Base-by-base conservation (phyloP, 2,888 invertebrate species). In the Cryptocephalus primarius region DNA sequence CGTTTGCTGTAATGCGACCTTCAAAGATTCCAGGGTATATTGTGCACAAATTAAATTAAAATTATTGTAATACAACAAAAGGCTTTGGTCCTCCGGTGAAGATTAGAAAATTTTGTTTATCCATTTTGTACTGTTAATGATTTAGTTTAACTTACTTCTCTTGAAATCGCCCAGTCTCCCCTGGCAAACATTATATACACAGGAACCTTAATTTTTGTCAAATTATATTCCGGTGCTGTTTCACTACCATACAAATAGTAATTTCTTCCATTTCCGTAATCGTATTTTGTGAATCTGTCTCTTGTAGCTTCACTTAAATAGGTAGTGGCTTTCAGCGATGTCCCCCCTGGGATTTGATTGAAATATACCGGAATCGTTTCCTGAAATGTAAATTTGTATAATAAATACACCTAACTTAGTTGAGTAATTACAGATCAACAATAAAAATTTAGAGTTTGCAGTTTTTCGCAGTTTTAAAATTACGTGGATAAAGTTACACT, bases 151-250 rank as follows among this genome's bases (percentile, higher is more conserved):
- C 68, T 65, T 69, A 79, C 79, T 57, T 66, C 60, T 65, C 74
- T 74, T 32, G 73, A 74, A 31, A 79, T 77, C 4, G 82, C 64
- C 62, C 74, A 75, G 60, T 84, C 84, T 55, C 79, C 79, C 49
- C 75, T 73, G 8, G 81, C 80, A 50, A 80, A 79, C 42, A 80
- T 72, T 12, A 83, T 56, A 1, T 73, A 69, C 3, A 79, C 74
- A 0, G 83, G 83, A 34, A 78, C 73, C 55, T 67, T 72, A 1
- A 82, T 75, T 48, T 75, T 77, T 8, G 72, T 69, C 22, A 83
- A 60, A 52, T 79, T 73, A 59, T 83, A 83, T 33, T 65, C 63
- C 0, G 76, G 75, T 0, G 82, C 79, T 39, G 69, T 71, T 1
- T 73, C 68, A 3, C 67, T 66, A 1, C 78, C 79, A 55, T 74